These are phyloP conservation scores for Hoplodrina ambigua DNA, from an alignment of 2,888 invertebrate genomes.

Conservation along the genomic window DNA sequence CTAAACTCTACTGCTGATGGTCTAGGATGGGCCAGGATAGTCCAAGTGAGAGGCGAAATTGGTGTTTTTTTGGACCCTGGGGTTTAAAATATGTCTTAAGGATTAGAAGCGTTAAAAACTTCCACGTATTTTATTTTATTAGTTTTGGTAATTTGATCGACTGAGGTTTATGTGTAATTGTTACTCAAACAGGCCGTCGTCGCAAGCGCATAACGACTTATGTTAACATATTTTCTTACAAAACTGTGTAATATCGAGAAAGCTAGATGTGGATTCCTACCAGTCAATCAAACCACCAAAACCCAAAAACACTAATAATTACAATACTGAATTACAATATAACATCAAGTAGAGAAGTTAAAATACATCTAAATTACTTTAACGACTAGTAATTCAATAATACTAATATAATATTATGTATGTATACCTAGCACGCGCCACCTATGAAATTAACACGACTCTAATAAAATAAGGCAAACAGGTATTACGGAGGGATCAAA, in stretches of 20 bases:
- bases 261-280: neutral
- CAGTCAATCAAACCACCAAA: constrained; percentile 63
- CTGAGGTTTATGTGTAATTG: neutral
- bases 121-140: constrained; percentile 36
- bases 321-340: constrained; percentile 74
- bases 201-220: neutral
- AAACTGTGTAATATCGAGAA: neutral
- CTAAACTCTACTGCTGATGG: constrained; percentile 81
- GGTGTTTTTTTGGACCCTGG: constrained; percentile 90
- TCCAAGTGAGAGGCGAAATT: constrained; percentile 85
- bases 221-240: neutral
- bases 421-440: constrained; percentile 75
- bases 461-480: constrained; percentile 89
- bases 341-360: constrained; percentile 77
- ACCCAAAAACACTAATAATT: constrained; percentile 55
- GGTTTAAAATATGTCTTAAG: constrained; percentile 68
- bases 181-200: neutral
- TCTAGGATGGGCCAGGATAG: constrained; percentile 81
- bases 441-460: constrained; percentile 76
- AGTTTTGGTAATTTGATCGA: constrained; percentile 50
- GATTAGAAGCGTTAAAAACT: constrained; percentile 54
- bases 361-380: constrained; percentile 74
- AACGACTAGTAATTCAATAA: constrained; percentile 74
- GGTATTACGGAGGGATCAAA: constrained; percentile 87
- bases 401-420: constrained; percentile 71